These are phyloP conservation scores for Hermaeophaga mercurialis DNA, from an alignment of 2,888 invertebrate genomes.

Conservation along the genomic window DNA sequence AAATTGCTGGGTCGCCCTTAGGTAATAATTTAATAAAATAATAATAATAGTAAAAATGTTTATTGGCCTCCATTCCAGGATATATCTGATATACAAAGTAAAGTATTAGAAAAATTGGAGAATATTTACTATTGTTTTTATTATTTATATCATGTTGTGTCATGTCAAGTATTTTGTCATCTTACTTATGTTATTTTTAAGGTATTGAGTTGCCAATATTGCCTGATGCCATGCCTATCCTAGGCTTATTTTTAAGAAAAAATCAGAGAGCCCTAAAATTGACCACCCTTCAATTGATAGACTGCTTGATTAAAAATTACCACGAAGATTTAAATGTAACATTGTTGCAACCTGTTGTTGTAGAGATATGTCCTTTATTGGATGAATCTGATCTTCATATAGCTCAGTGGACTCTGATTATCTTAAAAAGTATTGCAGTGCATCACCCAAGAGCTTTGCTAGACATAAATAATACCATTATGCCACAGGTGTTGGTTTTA, in stretches of 20 bases:
- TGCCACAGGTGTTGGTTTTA: slow-evolving; percentile 83
- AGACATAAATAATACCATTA: slow-evolving; percentile 72
- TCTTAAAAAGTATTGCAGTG: slow-evolving; percentile 81
- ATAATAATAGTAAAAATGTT: too few species aligned
- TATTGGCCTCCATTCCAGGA: too few species aligned
- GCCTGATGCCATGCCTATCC: slow-evolving; percentile 88
- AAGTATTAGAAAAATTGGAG: too few species aligned
- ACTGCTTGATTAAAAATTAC: slow-evolving; percentile 89
- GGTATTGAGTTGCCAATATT: slow-evolving; percentile 43
- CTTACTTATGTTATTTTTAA: slow-evolving; percentile 17
- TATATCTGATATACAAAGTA: too few species aligned
- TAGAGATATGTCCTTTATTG: slow-evolving; percentile 88
- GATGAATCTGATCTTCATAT: slow-evolving; percentile 96
- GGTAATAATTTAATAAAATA: too few species aligned
- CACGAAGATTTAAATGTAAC: slow-evolving; percentile 68
- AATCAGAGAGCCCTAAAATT: slow-evolving; percentile 95
- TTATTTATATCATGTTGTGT: too few species aligned
- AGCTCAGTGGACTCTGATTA: slow-evolving; percentile 85
- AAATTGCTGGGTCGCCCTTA: slow-evolving; percentile 89
- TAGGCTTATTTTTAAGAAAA: slow-evolving; percentile 93
- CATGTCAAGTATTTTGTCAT: too few species aligned
- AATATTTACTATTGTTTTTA: too few species aligned
- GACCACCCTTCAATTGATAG: slow-evolving; percentile 85
- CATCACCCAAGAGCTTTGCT: slow-evolving; percentile 79
- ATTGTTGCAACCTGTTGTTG: slow-evolving; percentile 76